phyloP scores from a whole-genome alignment of 2,113 vertebrate species.

The Macrotus californicus region DNA sequence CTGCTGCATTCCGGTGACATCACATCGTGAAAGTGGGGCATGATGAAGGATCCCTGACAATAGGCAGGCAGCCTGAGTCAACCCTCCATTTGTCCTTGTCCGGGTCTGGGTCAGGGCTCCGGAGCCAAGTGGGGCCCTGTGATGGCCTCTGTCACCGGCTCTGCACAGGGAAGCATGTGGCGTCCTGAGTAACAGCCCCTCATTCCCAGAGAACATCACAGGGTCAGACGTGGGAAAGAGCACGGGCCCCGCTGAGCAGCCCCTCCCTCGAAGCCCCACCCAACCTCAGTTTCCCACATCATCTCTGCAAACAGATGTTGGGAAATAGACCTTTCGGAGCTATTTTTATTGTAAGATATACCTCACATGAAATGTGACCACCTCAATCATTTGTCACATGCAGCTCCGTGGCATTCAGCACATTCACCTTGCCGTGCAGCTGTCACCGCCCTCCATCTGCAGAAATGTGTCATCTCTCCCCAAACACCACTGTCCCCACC shows the following conservation, averaged over 20 bases:
- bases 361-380: neutral
- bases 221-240: too few species aligned
- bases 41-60: neutral
- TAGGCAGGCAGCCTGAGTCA: neutral
- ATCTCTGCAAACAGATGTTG: neutral
- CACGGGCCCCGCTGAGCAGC: rapidly evolving
- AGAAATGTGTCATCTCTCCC: neutral
- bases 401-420: rapidly evolving
- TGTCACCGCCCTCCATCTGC: neutral
- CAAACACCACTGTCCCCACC: neutral
- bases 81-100: neutral
- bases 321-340: neutral
- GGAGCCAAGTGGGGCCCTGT: neutral
- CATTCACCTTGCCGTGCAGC: rapidly evolving
- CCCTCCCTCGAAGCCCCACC: neutral
- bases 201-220: rapidly evolving
- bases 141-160: rapidly evolving
- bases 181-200: rapidly evolving
- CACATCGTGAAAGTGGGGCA: neutral
- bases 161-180: neutral
- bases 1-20: neutral
- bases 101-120: neutral
- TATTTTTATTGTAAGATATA: neutral
- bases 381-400: neutral
- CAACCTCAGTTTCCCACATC: rapidly evolving